These are phyloP conservation scores for Eleginops maclovinus DNA, from an alignment of 2,113 vertebrate species.

Conservation along the genomic window DNA sequence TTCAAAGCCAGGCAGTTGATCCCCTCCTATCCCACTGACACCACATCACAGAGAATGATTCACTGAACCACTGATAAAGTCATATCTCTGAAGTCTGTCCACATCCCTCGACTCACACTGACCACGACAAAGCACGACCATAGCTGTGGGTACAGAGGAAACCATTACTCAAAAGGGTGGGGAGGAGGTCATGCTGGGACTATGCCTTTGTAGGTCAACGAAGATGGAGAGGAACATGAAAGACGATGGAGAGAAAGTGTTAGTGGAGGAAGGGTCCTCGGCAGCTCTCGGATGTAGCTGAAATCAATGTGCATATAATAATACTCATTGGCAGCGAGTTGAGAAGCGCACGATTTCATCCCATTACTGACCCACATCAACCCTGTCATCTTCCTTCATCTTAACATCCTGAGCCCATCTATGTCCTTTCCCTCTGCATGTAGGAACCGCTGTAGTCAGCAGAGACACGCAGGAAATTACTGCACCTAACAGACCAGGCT, in stretches of 20 bases:
- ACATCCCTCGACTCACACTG: constrained; percentile 37
- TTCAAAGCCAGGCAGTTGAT: constrained; percentile 16
- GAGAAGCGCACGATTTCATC: constrained; percentile 29
- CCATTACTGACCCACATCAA: constrained; percentile 66
- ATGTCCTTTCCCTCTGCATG: constrained; percentile 31
- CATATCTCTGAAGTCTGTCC: constrained; percentile 33
- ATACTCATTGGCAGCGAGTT: constrained; percentile 31
- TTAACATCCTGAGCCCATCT: constrained; percentile 48
- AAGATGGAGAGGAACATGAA: constrained; percentile 17
- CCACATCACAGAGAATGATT: constrained; percentile 47
- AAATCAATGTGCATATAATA: constrained; percentile 35
- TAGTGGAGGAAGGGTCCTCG: background rate
- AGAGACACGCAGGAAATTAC: constrained; percentile 24
- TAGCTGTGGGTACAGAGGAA: constrained; percentile 37
- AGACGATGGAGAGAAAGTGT: background rate
- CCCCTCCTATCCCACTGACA: constrained; percentile 11
- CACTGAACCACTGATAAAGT: constrained; percentile 42
- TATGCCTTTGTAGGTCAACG: constrained; percentile 65
- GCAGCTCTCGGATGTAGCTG: constrained; percentile 35
- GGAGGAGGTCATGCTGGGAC: constrained; percentile 37
- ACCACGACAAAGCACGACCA: constrained; percentile 33
- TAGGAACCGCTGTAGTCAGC: constrained; percentile 24
- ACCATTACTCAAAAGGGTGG: constrained; percentile 36
- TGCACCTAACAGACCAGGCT: constrained; percentile 32
- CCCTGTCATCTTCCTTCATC: constrained; percentile 36